Conservation (phyloP, 2,797 vertebrate species). For the Pantherophis vulpinus region DNA sequence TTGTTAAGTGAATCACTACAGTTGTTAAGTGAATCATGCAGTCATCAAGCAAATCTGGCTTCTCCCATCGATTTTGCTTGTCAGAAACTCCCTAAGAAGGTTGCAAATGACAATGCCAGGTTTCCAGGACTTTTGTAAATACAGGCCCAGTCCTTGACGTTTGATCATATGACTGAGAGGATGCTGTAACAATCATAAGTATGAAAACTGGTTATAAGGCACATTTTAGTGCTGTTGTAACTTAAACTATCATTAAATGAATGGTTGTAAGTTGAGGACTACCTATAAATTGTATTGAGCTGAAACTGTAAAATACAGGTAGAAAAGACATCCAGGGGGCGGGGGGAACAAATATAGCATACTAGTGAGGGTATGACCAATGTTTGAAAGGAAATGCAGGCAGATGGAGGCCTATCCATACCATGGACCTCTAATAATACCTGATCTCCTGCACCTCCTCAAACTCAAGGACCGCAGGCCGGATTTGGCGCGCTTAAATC, state of each 20-base stretch:
- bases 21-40: background rate
- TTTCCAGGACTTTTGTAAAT: background rate
- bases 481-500: too few relatives aligned
- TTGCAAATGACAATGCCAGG: background rate
- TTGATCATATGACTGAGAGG: background rate
- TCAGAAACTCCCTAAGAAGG: background rate
- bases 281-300: background rate
- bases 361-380: background rate
- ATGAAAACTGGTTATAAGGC: background rate
- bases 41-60: background rate
- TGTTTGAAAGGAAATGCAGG: background rate
- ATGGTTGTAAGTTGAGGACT: background rate
- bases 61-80: background rate
- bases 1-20: background rate
- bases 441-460: background rate
- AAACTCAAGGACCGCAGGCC: too few relatives aligned
- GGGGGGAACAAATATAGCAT: background rate
- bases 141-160: background rate
- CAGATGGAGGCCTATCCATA: background rate
- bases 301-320: background rate
- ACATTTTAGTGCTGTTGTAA: background rate
- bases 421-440: background rate
- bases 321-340: background rate
- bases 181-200: background rate
- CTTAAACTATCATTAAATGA: background rate